Base-by-base conservation (phyloP, 2,888 invertebrate genomes). In the Chrysolina oricalcia region DNA sequence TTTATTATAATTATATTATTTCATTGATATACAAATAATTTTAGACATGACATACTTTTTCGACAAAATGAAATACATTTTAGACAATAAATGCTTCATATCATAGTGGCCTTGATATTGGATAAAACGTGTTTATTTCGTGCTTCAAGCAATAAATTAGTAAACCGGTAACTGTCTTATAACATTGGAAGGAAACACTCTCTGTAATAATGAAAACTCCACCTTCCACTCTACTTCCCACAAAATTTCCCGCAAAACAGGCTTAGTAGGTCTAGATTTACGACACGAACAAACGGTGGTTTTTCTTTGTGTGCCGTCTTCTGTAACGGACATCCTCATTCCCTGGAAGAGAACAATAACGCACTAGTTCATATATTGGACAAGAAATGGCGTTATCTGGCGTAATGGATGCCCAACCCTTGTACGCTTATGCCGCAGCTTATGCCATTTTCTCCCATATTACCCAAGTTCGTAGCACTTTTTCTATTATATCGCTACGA, bases 401-500 rank as follows among this genome's bases (percentile, higher is more conserved):
- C 76, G 78, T 81, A 80, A 81, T 81, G 75, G 76, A 81, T 80
- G 78, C 78, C 72, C 65, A 73, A 41, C 78, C 73, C 78, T 79
- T 77, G 70, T 46, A 35, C 67, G 59, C 71, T 78, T 75, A 75
- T 72, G 53, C 53, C 67, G 48, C 59, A 63, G 59, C 73, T 78
- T 75, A 75, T 72, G 53, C 53, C 67, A 48, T 65, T 72, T 70
- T 72, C 67, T 73, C 65, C 73, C 75, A 78, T 75, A 71, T 72
- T 66, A 63, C 69, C 73, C 81, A 82, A 81, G 40, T 56, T 46
- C 40, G 15, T 19, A 48, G 59, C 70, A 74, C 56, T 74, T 74
- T 74, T 74, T 65, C 70, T 70, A 74, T 74, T 74, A 73, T 69
- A 74, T 74, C 72, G 69, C 63, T 41, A 65, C 70, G 59, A 76